A percentile compares a stretch with the other conserved stretches of the same genome.
These are phyloP conservation scores for Brachyptera risi DNA, from an alignment of 2,888 invertebrate genomes.

Conservation along the genomic window DNA sequence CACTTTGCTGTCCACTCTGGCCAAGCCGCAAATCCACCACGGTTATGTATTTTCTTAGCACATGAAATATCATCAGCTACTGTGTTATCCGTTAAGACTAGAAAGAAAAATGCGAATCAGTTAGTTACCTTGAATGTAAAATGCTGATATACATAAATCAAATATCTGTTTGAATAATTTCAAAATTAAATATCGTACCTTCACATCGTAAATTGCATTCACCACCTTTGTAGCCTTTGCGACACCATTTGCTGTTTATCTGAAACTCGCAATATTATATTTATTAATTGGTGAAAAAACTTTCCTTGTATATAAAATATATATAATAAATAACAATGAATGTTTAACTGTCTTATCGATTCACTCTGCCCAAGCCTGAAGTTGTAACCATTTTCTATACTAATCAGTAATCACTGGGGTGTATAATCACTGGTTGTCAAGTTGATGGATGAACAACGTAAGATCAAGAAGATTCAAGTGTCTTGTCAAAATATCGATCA, in stretches of 20 bases:
- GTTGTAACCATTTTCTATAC: too few relatives aligned
- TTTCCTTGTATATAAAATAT: too few relatives aligned
- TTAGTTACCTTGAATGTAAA: not conserved
- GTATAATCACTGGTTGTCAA: too few relatives aligned
- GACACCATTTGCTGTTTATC: conserved; percentile 16
- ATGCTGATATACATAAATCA: not conserved
- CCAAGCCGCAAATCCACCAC: conserved; percentile 7
- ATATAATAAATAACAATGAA: too few relatives aligned
- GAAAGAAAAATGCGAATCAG: not conserved
- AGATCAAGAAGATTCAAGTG: too few relatives aligned
- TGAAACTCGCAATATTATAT: not conserved
- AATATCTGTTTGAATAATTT: not conserved
- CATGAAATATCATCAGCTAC: not conserved
- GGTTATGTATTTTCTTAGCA: conserved; percentile 6
- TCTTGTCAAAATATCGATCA: too few relatives aligned
- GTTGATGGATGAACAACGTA: too few relatives aligned
- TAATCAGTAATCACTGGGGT: too few relatives aligned
- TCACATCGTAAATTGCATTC: conserved; percentile 12
- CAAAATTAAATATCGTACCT: not conserved
- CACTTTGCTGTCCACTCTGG: not conserved
- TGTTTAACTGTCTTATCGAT: too few relatives aligned
- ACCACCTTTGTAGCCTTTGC: conserved; percentile 3
- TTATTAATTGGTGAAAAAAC: too few relatives aligned
- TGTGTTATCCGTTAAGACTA: conserved; percentile 7
- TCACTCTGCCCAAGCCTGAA: too few relatives aligned